Percentiles rank a stretch among this genome's conserved stretches.
Evolutionary conservation across 1,140 invertebrate species (phyloP).

Genomic region (Penaeus japonicus): DNA sequence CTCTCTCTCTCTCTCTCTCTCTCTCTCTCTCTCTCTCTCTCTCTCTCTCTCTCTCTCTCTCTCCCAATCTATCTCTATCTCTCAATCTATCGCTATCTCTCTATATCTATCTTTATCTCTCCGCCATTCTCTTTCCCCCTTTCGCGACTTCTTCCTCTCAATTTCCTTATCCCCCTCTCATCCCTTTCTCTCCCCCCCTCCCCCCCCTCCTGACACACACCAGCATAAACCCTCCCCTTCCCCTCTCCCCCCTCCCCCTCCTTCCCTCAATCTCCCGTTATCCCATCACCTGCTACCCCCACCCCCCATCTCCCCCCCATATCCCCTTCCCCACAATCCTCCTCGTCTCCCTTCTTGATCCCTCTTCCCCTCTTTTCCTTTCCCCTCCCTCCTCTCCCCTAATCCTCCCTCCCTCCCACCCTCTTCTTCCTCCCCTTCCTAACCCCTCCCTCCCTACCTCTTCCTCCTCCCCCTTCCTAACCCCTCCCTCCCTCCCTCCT

Average conservation of each 20-base stretch:
- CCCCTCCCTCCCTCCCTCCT: too few species aligned
- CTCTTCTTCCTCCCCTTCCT: background rate
- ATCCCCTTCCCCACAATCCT: background rate
- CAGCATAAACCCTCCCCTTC: background rate
- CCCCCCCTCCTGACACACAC: background rate
- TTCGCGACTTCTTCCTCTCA: background rate
- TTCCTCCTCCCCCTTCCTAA: background rate
- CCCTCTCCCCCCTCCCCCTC: background rate
- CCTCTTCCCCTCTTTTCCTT: background rate
- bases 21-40: background rate
- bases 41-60: background rate
- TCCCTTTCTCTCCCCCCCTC: background rate
- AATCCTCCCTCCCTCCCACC: background rate
- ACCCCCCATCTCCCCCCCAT: background rate
- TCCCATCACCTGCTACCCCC: background rate
- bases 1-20: constrained; percentile 7
- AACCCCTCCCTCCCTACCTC: too few species aligned
- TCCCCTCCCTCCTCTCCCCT: background rate
- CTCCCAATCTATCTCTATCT: background rate
- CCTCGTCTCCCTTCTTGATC: background rate
- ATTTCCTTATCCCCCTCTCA: background rate
- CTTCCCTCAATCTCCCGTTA: background rate
- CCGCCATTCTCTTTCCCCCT: background rate
- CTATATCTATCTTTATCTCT: background rate
- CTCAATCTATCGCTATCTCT: background rate